Conservation (phyloP, 2,888 invertebrate genomes). For the Stenoptilia bipunctidactyla region DNA sequence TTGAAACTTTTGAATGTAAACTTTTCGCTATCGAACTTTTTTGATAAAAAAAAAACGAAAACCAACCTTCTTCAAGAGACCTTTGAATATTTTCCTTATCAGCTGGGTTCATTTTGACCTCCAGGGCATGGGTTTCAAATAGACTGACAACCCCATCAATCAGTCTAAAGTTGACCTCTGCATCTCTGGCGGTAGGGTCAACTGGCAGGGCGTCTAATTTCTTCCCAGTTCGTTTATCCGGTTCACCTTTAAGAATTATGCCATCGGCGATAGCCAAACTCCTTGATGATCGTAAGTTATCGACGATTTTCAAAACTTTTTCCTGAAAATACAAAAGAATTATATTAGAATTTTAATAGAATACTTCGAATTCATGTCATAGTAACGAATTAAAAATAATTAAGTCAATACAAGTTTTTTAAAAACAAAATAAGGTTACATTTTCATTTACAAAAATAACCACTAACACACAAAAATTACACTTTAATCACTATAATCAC, state of each 20-base stretch:
- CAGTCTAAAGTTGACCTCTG: slow-evolving; percentile 78
- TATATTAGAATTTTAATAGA: too few species aligned
- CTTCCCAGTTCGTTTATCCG: slow-evolving; percentile 54
- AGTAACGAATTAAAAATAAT: neutral
- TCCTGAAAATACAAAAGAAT: slow-evolving; percentile 72
- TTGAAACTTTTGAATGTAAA: too few species aligned
- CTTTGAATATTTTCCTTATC: slow-evolving; percentile 80
- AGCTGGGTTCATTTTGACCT: slow-evolving; percentile 83
- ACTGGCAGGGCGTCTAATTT: slow-evolving; percentile 77
- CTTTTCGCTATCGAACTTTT: too few species aligned
- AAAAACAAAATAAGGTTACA: neutral
- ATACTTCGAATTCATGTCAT: neutral
- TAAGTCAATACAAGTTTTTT: neutral
- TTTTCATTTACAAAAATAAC: neutral
- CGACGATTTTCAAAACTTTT: slow-evolving; percentile 78
- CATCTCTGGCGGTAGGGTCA: slow-evolving; percentile 80
- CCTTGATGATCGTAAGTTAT: slow-evolving; percentile 53
- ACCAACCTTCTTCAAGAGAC: slow-evolving; percentile 85
- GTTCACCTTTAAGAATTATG: slow-evolving; percentile 70
- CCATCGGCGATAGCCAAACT: slow-evolving; percentile 74
- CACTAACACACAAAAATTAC: neutral
- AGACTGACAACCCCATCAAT: slow-evolving; percentile 82
- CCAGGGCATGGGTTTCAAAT: slow-evolving; percentile 82
- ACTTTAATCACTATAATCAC: slow-evolving; percentile 20
- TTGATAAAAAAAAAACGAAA: too few species aligned